These are phyloP conservation scores for Drosophila percnosoma DNA, from an alignment of 2,888 invertebrate species.

Conservation along the genomic window DNA sequence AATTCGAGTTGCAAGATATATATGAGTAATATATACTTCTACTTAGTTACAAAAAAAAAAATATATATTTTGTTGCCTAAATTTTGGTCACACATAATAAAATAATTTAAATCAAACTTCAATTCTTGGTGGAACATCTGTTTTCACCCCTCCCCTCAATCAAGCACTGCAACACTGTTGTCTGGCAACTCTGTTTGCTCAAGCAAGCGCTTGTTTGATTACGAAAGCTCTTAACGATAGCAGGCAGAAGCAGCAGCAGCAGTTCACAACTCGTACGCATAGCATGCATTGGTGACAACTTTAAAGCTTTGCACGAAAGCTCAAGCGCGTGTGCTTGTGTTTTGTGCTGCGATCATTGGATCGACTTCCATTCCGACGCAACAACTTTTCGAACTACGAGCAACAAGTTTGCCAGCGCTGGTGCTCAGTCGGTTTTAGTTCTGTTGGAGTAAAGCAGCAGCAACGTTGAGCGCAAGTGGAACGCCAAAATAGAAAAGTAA, in stretches of 20 bases:
- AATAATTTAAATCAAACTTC: not conserved
- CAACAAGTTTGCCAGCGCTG: conserved; percentile 47
- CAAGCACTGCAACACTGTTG: not conserved
- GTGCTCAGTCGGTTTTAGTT: conserved; percentile 76
- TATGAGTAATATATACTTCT: not conserved
- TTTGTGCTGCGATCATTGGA: conserved; percentile 36
- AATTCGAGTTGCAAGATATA: not conserved
- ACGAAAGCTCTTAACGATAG: conserved; percentile 44
- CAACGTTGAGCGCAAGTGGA: conserved; percentile 65
- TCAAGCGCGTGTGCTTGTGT: conserved; percentile 36
- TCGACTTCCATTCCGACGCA: conserved; percentile 41
- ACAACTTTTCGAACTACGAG: conserved; percentile 73
- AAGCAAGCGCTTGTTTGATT: conserved; percentile 27
- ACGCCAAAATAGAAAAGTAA: conserved; percentile 71
- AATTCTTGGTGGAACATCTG: not conserved
- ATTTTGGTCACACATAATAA: not conserved
- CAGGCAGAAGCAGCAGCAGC: conserved; percentile 15
- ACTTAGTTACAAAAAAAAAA: not conserved
- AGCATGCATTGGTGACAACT: conserved; percentile 40
- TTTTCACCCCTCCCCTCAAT: too few relatives aligned
- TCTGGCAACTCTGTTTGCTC: conserved; percentile 30
- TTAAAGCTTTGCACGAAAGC: conserved; percentile 58
- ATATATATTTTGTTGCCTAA: not conserved
- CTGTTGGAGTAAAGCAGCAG: conserved; percentile 74
- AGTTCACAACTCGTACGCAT: conserved; percentile 52